Percentiles rank a stretch among this genome's conserved stretches.
Conservation (phyloP, 2,797 vertebrate species). For the Knipowitschia caucasica region DNA sequence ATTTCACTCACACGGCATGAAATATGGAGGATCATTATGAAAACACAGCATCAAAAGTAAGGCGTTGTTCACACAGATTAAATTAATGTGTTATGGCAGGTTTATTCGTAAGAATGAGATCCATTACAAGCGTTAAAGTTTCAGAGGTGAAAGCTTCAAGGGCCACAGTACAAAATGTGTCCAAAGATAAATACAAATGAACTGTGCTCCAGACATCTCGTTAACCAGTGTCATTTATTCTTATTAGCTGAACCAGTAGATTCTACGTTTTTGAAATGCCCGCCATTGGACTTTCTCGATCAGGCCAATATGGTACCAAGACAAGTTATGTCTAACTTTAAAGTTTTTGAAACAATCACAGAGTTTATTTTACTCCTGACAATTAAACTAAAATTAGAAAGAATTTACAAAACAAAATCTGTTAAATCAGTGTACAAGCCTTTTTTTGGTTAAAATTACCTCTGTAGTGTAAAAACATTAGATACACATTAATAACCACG, state of each 20-base stretch:
- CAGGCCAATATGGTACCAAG: no score
- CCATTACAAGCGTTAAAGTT: conserved; percentile 10
- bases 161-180: background rate
- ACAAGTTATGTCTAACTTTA: no score
- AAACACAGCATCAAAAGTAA: conserved; percentile 18
- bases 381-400: no score
- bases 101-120: background rate
- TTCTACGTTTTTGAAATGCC: background rate
- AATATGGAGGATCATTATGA: conserved; percentile 8
- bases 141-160: conserved; percentile 1
- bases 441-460: no score
- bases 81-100: conserved; percentile 12
- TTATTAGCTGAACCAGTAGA: no score
- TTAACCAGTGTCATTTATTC: background rate
- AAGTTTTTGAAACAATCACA: no score
- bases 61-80: conserved; percentile 5
- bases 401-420: no score
- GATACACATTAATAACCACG: no score
- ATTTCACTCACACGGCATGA: conserved; percentile 15
- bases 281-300: no score
- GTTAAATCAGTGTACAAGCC: no score
- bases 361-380: no score
- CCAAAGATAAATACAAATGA: background rate
- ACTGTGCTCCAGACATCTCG: background rate
- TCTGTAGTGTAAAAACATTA: no score